Percentiles rank a stretch among this genome's conserved stretches.
phyloP scores from a whole-genome alignment of 2,888 invertebrate genomes.

The Amphipyra tragopoginis region DNA sequence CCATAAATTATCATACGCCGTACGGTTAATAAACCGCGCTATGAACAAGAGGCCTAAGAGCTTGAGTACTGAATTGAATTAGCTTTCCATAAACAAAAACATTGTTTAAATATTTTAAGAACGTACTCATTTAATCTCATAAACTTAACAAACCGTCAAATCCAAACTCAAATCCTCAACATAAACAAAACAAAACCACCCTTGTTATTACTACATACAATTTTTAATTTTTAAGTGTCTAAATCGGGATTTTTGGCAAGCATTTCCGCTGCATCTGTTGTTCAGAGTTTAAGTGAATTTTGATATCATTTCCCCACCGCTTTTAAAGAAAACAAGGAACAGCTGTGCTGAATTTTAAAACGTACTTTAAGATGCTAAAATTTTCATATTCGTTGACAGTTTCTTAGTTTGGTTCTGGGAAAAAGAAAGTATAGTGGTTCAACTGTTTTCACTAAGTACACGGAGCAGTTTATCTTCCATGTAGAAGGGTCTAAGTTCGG shows the following conservation, averaged over 20 bases:
- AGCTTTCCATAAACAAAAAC: too few relatives aligned
- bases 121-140: not conserved
- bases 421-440: not conserved
- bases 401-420: not conserved
- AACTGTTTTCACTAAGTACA: not conserved
- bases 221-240: slow-evolving; percentile 35
- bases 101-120: too few relatives aligned
- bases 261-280: slow-evolving; percentile 37
- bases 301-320: slow-evolving; percentile 37
- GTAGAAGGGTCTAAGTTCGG: too few relatives aligned
- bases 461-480: too few relatives aligned
- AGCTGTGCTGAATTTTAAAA: slow-evolving; percentile 44
- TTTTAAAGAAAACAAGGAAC: slow-evolving; percentile 37
- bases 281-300: slow-evolving; percentile 40
- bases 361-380: slow-evolving; percentile 7
- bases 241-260: slow-evolving; percentile 24
- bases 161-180: not conserved
- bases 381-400: slow-evolving; percentile 16
- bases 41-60: too few relatives aligned
- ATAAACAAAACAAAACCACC: slow-evolving; percentile 1
- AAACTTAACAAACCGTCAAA: not conserved
- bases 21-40: too few relatives aligned
- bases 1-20: too few relatives aligned
- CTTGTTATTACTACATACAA: slow-evolving; percentile 7
- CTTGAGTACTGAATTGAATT: too few relatives aligned